Evolutionary conservation across 2,113 vertebrate species (phyloP).

Genomic region (Sander lucioperca): DNA sequence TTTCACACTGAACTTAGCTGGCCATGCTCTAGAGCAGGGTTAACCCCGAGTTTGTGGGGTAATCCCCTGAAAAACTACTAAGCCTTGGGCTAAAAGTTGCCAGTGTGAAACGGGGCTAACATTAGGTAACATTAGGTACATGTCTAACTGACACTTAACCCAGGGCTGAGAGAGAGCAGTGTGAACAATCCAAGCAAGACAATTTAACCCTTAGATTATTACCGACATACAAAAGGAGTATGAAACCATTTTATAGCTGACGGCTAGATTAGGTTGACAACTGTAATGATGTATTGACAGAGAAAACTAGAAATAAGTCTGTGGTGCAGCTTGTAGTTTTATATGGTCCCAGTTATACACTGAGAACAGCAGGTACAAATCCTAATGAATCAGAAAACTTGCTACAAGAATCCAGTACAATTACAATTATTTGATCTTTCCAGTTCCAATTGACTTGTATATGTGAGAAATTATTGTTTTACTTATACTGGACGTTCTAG

Average conservation of each 20-base stretch:
- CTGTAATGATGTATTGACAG: slow-evolving; percentile 1
- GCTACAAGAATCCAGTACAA: not conserved
- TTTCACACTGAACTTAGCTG: not conserved
- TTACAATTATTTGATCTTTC: not conserved
- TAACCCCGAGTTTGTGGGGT: too few species aligned
- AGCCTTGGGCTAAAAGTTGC: too few species aligned
- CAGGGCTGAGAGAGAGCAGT: too few species aligned
- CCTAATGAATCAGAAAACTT: not conserved
- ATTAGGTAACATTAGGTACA: too few species aligned
- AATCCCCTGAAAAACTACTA: too few species aligned
- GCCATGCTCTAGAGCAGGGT: too few species aligned
- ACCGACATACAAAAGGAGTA: not conserved
- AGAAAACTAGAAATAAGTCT: not conserved
- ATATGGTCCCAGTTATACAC: not conserved
- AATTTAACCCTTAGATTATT: not conserved
- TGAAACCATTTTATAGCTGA: not conserved
- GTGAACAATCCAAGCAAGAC: not conserved
- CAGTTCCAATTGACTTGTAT: not conserved
- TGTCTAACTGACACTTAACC: too few species aligned
- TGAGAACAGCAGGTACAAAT: not conserved
- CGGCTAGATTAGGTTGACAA: not conserved
- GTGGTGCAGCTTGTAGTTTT: slow-evolving; percentile 4
- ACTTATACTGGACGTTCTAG: not conserved
- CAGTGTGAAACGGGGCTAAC: too few species aligned
- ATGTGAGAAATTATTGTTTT: not conserved